phyloP scores from a whole-genome alignment of 2,888 invertebrate genomes.

The Malachius bipustulatus region DNA sequence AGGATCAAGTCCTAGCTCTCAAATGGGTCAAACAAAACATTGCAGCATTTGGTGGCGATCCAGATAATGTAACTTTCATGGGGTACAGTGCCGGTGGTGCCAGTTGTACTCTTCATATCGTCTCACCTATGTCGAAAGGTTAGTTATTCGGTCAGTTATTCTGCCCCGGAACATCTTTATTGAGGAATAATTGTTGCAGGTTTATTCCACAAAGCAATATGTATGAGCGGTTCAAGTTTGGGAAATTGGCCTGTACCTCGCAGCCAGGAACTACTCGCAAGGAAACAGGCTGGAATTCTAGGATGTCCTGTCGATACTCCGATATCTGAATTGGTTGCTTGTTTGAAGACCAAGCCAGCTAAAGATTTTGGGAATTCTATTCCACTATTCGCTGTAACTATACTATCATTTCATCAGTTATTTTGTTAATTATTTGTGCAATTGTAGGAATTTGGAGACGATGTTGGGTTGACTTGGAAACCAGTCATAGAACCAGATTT shows the following conservation, averaged over 20 bases:
- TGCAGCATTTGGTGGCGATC: conserved; percentile 48
- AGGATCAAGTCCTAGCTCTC: conserved; percentile 47
- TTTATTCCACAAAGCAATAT: conserved; percentile 57
- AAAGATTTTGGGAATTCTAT: conserved; percentile 40
- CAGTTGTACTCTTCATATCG: conserved; percentile 33
- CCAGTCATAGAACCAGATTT: conserved; percentile 55
- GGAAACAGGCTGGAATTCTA: conserved; percentile 48
- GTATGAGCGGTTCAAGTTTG: conserved; percentile 53
- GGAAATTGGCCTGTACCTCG: conserved; percentile 42
- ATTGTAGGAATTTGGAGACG: conserved; percentile 41
- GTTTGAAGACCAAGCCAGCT: conserved; percentile 44
- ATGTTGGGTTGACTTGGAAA: conserved; percentile 46
- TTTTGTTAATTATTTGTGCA: not conserved
- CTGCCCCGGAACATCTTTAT: conserved; percentile 11
- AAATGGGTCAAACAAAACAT: conserved; percentile 37
- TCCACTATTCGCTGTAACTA: conserved; percentile 38
- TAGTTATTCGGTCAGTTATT: conserved; percentile 24
- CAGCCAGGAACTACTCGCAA: conserved; percentile 46
- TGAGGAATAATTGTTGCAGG: too few relatives aligned
- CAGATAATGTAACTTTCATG: conserved; percentile 43
- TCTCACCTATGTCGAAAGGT: conserved; percentile 50
- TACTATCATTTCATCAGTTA: too few relatives aligned
- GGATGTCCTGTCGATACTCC: conserved; percentile 45
- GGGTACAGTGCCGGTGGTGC: conserved; percentile 39
- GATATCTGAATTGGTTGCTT: conserved; percentile 45